Conservation (phyloP, 2,113 vertebrate genomes). For the Chunga burmeisteri region DNA sequence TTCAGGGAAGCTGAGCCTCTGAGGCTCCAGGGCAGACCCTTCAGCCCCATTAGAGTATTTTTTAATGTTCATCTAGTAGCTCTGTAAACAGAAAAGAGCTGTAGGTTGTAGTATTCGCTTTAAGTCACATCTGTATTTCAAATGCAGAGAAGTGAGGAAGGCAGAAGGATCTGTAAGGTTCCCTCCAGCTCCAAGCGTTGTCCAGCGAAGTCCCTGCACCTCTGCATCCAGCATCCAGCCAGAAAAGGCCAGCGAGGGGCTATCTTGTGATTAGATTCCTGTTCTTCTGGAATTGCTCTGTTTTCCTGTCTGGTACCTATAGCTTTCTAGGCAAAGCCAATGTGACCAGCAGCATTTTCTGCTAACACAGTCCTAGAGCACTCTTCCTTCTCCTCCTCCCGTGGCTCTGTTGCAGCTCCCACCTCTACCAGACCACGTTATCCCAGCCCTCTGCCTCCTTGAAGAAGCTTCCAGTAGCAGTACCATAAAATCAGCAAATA, state of each 20-base stretch:
- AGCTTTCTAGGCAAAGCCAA: not conserved
- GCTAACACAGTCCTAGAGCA: not conserved
- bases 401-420: not conserved
- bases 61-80: not conserved
- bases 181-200: not conserved
- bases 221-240: not conserved
- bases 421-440: not conserved
- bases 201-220: not conserved
- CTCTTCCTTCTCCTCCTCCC: not conserved
- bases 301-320: not conserved
- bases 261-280: not conserved
- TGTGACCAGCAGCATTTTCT: not conserved
- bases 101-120: not conserved
- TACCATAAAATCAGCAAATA: slow-evolving; percentile 60
- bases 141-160: not conserved
- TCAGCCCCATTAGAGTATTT: not conserved
- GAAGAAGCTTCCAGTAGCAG: slow-evolving; percentile 39
- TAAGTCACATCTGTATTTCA: not conserved
- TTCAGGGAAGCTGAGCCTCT: not conserved
- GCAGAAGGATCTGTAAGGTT: not conserved
- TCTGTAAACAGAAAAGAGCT: not conserved
- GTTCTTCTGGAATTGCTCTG: not conserved
- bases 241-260: not conserved
- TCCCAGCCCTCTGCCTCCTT: slow-evolving; percentile 10
- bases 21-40: not conserved